phyloP scores from a whole-genome alignment of 2,888 invertebrate genomes.

The Lepidochitona cinerea region DNA sequence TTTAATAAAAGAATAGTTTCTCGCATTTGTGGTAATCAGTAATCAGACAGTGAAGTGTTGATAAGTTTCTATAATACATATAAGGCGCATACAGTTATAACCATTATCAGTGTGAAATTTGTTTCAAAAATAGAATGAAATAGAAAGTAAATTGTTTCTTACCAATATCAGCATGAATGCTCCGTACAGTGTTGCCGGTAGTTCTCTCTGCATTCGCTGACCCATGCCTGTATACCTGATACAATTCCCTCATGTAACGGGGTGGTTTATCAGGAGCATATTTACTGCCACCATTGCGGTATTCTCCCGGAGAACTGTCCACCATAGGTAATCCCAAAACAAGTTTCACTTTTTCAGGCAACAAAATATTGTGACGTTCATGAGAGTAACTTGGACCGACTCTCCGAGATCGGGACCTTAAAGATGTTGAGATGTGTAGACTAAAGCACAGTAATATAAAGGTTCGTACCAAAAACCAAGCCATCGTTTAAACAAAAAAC shows the following conservation, averaged over 20 bases:
- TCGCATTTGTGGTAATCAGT: too few relatives aligned
- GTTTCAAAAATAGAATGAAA: too few relatives aligned
- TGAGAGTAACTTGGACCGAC: not conserved
- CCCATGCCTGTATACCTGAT: not conserved
- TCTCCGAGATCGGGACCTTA: not conserved
- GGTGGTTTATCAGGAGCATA: conserved; percentile 1
- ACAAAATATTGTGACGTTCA: not conserved
- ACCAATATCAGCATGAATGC: conserved; percentile 3
- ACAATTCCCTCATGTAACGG: not conserved
- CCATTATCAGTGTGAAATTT: not conserved
- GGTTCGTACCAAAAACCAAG: not conserved
- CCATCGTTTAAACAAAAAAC: not conserved
- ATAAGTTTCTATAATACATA: too few relatives aligned
- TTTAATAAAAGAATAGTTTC: too few relatives aligned
- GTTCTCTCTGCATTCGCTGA: not conserved
- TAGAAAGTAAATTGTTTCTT: not conserved
- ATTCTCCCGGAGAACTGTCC: not conserved
- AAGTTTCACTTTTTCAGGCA: conserved; percentile 1
- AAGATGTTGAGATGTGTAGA: too few relatives aligned
- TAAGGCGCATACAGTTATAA: not conserved
- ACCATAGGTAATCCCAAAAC: not conserved
- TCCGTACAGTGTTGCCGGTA: not conserved
- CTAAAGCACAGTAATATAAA: too few relatives aligned
- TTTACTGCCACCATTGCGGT: not conserved
- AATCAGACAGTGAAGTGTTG: too few relatives aligned